These are phyloP conservation scores for Thalassarche chlororhynchos DNA, from an alignment of 2,113 vertebrate genomes.

Conservation along the genomic window DNA sequence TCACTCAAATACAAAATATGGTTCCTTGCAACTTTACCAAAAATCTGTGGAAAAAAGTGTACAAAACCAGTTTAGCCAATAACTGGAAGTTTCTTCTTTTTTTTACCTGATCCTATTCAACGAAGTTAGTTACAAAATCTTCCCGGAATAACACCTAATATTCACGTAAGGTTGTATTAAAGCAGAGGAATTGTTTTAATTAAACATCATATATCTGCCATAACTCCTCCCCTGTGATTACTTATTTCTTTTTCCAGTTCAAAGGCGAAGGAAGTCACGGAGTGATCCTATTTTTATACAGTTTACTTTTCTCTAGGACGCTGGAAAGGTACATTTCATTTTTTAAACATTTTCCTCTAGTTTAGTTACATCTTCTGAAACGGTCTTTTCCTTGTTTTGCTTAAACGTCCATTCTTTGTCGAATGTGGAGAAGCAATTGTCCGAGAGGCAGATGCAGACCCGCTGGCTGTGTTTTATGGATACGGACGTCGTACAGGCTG, in stretches of 20 bases:
- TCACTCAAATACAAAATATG: neutral
- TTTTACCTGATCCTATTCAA: neutral
- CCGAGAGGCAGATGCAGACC: neutral
- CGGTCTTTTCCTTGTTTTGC: neutral
- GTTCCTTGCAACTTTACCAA: neutral
- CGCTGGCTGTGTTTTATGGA: fast-evolving
- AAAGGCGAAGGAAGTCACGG: slow-evolving; percentile 80
- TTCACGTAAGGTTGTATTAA: neutral
- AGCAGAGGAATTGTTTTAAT: neutral
- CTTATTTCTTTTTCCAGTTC: slow-evolving; percentile 74
- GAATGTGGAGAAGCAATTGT: neutral
- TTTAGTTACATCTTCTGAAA: neutral
- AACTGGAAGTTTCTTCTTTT: neutral
- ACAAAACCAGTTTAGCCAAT: neutral
- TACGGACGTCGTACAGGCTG: fast-evolving
- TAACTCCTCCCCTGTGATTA: neutral
- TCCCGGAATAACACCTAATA: neutral
- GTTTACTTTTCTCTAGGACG: slow-evolving; percentile 86
- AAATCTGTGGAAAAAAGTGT: neutral
- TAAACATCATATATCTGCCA: neutral
- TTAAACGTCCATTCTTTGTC: neutral
- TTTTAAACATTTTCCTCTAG: neutral
- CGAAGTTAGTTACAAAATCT: neutral
- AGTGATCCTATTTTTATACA: slow-evolving; percentile 88
- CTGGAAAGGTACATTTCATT: slow-evolving; percentile 76